phyloP scores from a whole-genome alignment of 2,797 vertebrate genomes.

The Allobates femoralis region DNA sequence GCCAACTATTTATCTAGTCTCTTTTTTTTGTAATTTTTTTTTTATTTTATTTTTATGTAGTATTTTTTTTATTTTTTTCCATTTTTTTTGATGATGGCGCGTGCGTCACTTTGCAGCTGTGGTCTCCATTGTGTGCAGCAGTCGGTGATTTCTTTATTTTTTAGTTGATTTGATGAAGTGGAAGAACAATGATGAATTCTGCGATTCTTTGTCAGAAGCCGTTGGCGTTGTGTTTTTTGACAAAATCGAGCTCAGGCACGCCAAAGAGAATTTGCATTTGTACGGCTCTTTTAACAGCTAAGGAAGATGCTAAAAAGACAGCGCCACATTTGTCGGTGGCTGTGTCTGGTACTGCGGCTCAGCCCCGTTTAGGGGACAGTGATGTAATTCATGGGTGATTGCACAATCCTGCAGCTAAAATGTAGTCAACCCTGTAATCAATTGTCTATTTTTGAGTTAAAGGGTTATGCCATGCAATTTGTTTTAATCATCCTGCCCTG shows the following conservation, averaged over 20 bases:
- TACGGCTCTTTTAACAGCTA: background rate
- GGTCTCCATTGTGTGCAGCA: conserved; percentile 67
- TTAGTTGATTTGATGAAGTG: conserved; percentile 72
- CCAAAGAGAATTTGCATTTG: background rate
- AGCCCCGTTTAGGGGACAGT: too few species aligned
- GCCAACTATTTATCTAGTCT: conserved; percentile 51
- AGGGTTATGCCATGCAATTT: too few species aligned
- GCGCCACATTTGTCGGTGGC: background rate
- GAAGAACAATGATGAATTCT: conserved; percentile 77
- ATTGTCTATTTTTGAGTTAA: too few species aligned
- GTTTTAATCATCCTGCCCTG: too few species aligned
- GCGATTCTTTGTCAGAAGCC: conserved; percentile 67
- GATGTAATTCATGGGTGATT: too few species aligned
- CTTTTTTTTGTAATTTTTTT: conserved; percentile 60
- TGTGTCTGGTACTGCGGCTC: background rate
- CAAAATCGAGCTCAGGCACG: background rate
- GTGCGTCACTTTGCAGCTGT: conserved; percentile 74
- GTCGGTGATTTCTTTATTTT: conserved; percentile 71
- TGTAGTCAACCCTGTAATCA: too few species aligned
- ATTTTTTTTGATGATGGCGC: conserved; percentile 67
- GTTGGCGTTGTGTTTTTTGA: conserved; percentile 35
- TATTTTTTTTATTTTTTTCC: conserved; percentile 38
- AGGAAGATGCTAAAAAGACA: background rate
- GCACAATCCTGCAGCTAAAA: too few species aligned
- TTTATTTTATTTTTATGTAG: conserved; percentile 54